These are phyloP conservation scores for Aphaenogaster rudis DNA, from an alignment of 1,140 invertebrate genomes.

Conservation along the genomic window DNA sequence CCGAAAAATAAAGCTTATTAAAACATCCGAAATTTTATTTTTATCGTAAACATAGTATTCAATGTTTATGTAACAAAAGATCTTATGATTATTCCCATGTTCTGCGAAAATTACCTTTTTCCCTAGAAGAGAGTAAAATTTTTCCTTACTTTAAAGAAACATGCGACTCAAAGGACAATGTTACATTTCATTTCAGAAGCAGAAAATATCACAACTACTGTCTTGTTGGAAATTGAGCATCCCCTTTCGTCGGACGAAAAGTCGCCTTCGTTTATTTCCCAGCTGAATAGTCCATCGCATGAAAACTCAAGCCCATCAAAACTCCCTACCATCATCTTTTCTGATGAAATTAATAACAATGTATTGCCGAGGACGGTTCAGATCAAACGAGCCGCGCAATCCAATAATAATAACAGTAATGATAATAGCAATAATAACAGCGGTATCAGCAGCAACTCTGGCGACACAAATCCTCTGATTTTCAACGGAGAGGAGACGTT, in stretches of 20 bases:
- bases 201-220: constrained; percentile 79
- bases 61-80: not conserved
- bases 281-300: too few species aligned
- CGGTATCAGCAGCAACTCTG: not conserved
- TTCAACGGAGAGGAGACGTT: constrained; percentile 78
- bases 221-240: constrained; percentile 34
- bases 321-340: not conserved
- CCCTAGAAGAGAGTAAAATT: not conserved
- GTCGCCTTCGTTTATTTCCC: too few species aligned
- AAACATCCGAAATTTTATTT: not conserved
- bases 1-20: too few species aligned
- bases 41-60: too few species aligned
- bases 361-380: too few species aligned
- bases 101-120: not conserved
- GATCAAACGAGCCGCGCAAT: too few species aligned
- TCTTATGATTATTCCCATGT: not conserved
- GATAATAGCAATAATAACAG: not conserved
- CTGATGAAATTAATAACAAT: too few species aligned
- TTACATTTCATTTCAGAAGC: constrained; percentile 67
- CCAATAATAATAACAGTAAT: too few species aligned
- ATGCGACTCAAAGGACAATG: not conserved
- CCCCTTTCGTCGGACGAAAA: too few species aligned
- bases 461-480: constrained; percentile 80
- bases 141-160: not conserved
- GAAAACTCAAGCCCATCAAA: too few species aligned